Evolutionary conservation across 1,140 invertebrate species (phyloP).

Genomic region (Paraescarpia echinospica): DNA sequence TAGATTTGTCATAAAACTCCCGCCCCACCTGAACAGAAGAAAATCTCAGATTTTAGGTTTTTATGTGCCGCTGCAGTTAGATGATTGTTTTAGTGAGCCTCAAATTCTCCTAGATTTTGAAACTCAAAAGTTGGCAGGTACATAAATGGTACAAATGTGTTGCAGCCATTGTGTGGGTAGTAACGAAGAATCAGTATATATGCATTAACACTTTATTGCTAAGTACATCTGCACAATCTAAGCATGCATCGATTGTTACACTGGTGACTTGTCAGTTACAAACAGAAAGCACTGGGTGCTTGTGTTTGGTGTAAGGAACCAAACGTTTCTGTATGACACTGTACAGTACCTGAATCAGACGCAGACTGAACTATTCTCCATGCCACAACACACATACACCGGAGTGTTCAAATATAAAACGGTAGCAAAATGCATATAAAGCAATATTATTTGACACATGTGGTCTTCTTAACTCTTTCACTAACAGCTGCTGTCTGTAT

Average conservation of each 20-base stretch:
- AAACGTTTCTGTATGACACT: neutral
- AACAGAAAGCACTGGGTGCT: neutral
- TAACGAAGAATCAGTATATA: neutral
- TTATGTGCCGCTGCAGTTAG: no score
- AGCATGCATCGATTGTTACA: neutral
- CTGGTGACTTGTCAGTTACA: neutral
- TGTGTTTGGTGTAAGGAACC: neutral
- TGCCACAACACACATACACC: neutral
- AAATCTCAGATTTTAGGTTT: no score
- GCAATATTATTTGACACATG: neutral
- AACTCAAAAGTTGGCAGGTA: no score
- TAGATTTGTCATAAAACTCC: no score
- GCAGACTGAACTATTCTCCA: neutral
- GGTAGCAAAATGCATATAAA: neutral
- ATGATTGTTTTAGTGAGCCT: no score
- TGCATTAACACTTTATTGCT: neutral
- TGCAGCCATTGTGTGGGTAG: neutral
- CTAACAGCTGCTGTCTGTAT: neutral
- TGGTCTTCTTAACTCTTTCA: neutral
- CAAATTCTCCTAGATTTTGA: no score
- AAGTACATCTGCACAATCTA: neutral
- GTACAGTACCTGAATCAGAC: neutral
- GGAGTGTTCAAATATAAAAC: neutral
- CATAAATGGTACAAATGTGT: no score
- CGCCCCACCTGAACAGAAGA: no score